phyloP scores from a whole-genome alignment of 2,888 invertebrate species.

The Drosophila tripunctata region DNA sequence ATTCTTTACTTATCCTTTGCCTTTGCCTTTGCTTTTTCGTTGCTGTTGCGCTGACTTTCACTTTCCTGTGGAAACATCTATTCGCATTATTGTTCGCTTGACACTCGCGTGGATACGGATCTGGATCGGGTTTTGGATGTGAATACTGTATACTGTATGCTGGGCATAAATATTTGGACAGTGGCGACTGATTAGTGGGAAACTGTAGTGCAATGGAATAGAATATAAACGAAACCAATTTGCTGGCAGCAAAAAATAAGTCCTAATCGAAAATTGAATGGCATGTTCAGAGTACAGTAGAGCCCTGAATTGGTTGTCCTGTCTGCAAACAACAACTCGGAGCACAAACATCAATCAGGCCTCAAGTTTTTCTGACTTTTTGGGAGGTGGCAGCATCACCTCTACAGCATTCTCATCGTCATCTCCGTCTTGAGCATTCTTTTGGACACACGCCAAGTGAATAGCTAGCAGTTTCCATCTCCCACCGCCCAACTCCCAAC shows the following conservation, averaged over 20 bases:
- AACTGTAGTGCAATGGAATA: conserved; percentile 17
- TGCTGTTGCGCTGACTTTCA: conserved; percentile 58
- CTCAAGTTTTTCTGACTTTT: conserved; percentile 48
- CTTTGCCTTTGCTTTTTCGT: neutral
- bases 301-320: conserved; percentile 26
- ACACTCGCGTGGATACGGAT: conserved; percentile 22
- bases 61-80: conserved; percentile 29
- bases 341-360: conserved; percentile 78
- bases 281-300: conserved; percentile 39
- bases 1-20: conserved; percentile 31
- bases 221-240: conserved; percentile 57
- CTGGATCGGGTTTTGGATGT: neutral
- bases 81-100: conserved; percentile 38
- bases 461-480: conserved; percentile 25
- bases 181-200: conserved; percentile 66
- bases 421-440: conserved; percentile 69
- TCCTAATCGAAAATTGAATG: conserved; percentile 77
- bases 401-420: conserved; percentile 23
- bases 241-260: conserved; percentile 47
- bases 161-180: conserved; percentile 71
- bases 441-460: conserved; percentile 60
- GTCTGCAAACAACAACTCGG: conserved; percentile 72
- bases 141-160: neutral
- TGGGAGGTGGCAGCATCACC: conserved; percentile 26
- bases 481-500: conserved; percentile 1